Evolutionary conservation across 2,113 vertebrate species (phyloP), one percentile per base, ranked within the genome.

Genomic region (Ceyx margarethae): DNA sequence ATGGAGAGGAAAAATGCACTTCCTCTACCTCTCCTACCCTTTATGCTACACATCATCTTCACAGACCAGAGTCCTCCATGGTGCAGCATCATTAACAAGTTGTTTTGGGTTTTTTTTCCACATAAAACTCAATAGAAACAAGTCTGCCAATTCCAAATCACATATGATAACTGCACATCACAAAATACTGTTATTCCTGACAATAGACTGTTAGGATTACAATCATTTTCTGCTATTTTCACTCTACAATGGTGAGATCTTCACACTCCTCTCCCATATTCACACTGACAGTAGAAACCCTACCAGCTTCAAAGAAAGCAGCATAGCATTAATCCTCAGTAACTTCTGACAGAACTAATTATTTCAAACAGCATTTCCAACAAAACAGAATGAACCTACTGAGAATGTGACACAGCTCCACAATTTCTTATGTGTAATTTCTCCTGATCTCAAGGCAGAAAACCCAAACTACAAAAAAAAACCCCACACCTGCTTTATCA

Each of bases 281-380:
- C 15, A 50, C 10, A 10, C n/a, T 43, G 50, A 48, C 3, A 10
- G 72, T 3, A 71, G 66, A 84, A 78, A 50, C 53, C 37, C 67
- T 14, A 54, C 10, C 64, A 61, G 29, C 43, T 72, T 57, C 42
- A 42, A 48, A 61, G 31, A 35, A 10, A 81, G 50, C 37, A 48
- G n/a, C 0, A 26, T 1, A 45, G 40, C 33, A 50, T 19, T 46
- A 57, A 62, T 0, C 2, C 11, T 42, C 50, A 61, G 29, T 43
- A 42, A 68, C 42, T 46, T 73, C 48, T 8, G 7, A 13, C 13
- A 4, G n/a, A 90, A 16, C 11, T 50, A 35, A 46, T 8, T 42
- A 17, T 35, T 76, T n/a, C 64, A 37, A 89, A 40, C 9, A 40
- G 31, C 29, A 79, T 23, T 72, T 62, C 5, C 4, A 40, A 56